Evolutionary conservation across 1,140 invertebrate genomes (phyloP).

Genomic region (Ceratosolen solmsi): DNA sequence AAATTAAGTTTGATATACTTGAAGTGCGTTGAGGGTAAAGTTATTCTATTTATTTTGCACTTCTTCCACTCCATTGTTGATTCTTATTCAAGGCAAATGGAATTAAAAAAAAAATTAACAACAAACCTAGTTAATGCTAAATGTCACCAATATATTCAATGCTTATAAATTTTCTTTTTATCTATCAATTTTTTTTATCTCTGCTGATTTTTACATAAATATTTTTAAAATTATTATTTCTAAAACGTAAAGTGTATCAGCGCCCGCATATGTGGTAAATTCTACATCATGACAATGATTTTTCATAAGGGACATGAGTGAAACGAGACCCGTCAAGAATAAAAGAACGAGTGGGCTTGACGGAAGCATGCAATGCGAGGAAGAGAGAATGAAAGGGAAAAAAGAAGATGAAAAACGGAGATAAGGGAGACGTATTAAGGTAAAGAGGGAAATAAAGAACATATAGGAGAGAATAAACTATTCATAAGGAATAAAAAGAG

Average conservation of each 20-base stretch:
- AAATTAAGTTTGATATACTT: not conserved
- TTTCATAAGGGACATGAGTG: constrained; percentile 1
- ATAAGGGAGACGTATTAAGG: not conserved
- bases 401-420: not conserved
- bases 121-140: not conserved
- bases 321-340: constrained; percentile 38
- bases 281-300: not conserved
- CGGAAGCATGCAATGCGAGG: not conserved
- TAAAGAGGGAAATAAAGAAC: not conserved
- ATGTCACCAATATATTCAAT: not conserved
- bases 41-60: not conserved
- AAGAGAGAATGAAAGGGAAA: constrained; percentile 1
- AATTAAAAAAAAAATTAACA: not conserved
- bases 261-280: not conserved
- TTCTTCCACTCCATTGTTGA: not conserved
- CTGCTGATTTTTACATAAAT: not conserved
- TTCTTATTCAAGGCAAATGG: not conserved
- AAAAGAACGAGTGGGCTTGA: not conserved
- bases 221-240: not conserved
- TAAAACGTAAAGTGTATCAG: not conserved
- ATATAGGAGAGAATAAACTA: not conserved
- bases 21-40: not conserved
- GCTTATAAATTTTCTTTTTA: not conserved
- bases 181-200: not conserved
- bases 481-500: not conserved